Percentiles rank a stretch among this genome's conserved stretches.
phyloP scores from a whole-genome alignment of 2,888 invertebrate species.

The Lepidocyrtoides sp. region DNA sequence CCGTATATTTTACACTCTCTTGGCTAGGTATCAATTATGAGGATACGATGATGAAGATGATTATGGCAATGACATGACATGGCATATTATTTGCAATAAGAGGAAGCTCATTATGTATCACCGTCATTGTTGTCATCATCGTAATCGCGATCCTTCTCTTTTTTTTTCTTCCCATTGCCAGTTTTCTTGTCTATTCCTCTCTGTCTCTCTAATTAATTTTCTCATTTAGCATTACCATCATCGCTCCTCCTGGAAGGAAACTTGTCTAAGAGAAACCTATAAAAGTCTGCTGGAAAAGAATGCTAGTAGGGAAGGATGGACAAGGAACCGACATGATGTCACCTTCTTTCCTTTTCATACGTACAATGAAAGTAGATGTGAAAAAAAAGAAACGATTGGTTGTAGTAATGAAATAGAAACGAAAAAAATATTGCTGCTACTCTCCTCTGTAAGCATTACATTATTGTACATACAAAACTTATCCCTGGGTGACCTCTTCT shows the following conservation, averaged over 20 bases:
- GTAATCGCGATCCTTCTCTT: background rate
- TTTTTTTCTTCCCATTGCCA: background rate
- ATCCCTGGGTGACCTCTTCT: slow-evolving; percentile 68
- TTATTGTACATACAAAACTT: background rate
- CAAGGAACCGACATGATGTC: slow-evolving; percentile 55
- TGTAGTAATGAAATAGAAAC: slow-evolving; percentile 34
- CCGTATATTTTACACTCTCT: background rate
- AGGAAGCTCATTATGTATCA: slow-evolving; percentile 57
- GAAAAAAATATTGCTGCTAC: slow-evolving; percentile 16
- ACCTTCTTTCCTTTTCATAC: slow-evolving; percentile 41
- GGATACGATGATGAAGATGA: slow-evolving; percentile 28
- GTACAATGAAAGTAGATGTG: background rate
- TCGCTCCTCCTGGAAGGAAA: slow-evolving; percentile 2
- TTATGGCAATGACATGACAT: slow-evolving; percentile 62
- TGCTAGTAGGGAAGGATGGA: slow-evolving; percentile 20
- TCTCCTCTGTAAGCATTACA: background rate
- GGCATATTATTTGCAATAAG: slow-evolving; percentile 55
- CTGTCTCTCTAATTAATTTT: slow-evolving; percentile 54
- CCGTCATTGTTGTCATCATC: background rate
- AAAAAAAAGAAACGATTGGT: background rate
- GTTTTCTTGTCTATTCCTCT: background rate
- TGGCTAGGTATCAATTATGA: slow-evolving; percentile 49
- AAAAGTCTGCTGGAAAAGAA: slow-evolving; percentile 18
- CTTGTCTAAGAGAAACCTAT: slow-evolving; percentile 21
- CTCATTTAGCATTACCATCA: slow-evolving; percentile 52